Percentiles rank a stretch among this genome's conserved stretches.
Evolutionary conservation across 2,797 vertebrate species (phyloP).

Genomic region (Hoplostethus mediterraneus): DNA sequence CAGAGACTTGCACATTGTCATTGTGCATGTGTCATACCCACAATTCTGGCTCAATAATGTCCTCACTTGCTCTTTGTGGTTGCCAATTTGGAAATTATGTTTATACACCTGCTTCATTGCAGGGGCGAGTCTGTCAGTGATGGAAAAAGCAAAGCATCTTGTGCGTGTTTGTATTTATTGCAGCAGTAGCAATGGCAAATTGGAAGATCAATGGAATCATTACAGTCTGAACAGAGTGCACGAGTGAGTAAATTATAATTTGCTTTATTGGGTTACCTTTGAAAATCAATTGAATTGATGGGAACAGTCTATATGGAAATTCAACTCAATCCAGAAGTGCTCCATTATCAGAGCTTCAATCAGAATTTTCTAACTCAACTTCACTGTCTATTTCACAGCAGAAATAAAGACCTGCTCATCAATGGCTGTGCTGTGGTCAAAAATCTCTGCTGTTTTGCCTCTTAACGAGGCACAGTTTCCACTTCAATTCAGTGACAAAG

Average conservation of each 20-base stretch:
- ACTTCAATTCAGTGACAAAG: conserved; percentile 78
- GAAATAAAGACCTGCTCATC: conserved; percentile 24
- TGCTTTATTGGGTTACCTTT: conserved; percentile 8
- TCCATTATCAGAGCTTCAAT: conserved; percentile 28
- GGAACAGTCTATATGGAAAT: conserved; percentile 12
- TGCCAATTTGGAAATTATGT: conserved; percentile 62
- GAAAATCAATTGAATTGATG: conserved; percentile 16
- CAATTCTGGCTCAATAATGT: conserved; percentile 47
- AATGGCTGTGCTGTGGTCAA: conserved; percentile 80
- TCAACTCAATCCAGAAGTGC: conserved; percentile 3
- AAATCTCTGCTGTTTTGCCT: conserved; percentile 81
- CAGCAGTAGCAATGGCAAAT: conserved; percentile 12
- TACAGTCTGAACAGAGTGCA: conserved; percentile 26
- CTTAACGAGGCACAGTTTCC: conserved; percentile 75
- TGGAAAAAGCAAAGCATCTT: conserved; percentile 22
- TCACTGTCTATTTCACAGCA: conserved; percentile 45
- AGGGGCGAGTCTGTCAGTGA: conserved; percentile 21
- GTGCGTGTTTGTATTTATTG: conserved; percentile 32
- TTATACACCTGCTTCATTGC: conserved; percentile 56
- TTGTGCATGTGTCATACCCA: conserved; percentile 45
- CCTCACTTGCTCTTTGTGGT: conserved; percentile 54
- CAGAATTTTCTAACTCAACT: conserved; percentile 25
- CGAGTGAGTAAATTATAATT: conserved; percentile 23
- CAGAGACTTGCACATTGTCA: conserved; percentile 17
- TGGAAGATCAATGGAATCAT: conserved; percentile 23